phyloP scores from a whole-genome alignment of 2,888 invertebrate genomes.

The Prenolepis imparis region DNA sequence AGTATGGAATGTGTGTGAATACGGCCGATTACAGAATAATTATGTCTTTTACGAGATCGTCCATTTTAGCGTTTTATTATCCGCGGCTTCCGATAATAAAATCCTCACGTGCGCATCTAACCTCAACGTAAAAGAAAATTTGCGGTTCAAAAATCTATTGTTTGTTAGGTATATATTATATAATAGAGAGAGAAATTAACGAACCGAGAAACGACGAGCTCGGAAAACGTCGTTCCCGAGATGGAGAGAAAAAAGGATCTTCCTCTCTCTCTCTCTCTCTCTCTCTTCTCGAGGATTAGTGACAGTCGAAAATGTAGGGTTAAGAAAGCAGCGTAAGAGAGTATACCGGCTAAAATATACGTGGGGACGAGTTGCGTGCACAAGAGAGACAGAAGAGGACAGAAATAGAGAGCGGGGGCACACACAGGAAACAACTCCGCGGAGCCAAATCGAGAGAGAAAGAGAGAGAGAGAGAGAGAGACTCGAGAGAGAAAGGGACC shows the following conservation, averaged over 20 bases:
- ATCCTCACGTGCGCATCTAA: not conserved
- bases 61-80: not conserved
- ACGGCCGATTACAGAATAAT: not conserved
- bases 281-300: not conserved
- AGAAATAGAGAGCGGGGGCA: slow-evolving; percentile 31
- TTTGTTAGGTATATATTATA: too few species aligned
- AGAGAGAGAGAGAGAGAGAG: slow-evolving; percentile 15
- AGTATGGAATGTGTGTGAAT: not conserved
- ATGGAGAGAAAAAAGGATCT: not conserved
- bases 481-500: slow-evolving; percentile 12
- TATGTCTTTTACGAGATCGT: not conserved
- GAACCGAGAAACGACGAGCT: not conserved
- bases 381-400: not conserved
- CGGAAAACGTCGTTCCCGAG: slow-evolving; percentile 44
- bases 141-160: not conserved
- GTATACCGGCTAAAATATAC: slow-evolving; percentile 12
- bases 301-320: slow-evolving; percentile 38
- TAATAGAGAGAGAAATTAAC: not conserved
- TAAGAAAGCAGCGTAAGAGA: slow-evolving; percentile 26
- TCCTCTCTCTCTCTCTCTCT: not conserved
- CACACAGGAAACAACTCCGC: slow-evolving; percentile 59
- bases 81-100: not conserved
- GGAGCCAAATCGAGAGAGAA: slow-evolving; percentile 62
- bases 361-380: slow-evolving; percentile 41
- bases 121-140: not conserved